These are phyloP conservation scores for Macroglossus sobrinus DNA, from an alignment of 2,113 vertebrate genomes.

Conservation along the genomic window DNA sequence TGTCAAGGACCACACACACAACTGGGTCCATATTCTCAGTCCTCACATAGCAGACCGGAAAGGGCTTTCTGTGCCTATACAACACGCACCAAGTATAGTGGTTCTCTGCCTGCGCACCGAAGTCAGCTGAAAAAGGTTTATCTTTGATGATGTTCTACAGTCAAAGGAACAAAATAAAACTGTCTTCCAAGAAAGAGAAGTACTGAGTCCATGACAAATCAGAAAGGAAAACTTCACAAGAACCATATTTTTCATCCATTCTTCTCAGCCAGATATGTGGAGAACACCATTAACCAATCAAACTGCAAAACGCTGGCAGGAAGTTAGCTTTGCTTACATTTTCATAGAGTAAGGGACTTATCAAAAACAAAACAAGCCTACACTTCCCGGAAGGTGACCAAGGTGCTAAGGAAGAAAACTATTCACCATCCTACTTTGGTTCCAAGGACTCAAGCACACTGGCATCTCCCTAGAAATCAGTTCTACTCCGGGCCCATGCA, in stretches of 20 bases:
- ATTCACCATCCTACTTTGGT: background rate
- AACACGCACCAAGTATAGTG: background rate
- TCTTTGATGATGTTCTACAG: background rate
- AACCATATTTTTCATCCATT: background rate
- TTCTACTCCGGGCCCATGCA: background rate
- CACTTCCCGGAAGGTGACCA: background rate
- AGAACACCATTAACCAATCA: conserved; percentile 20
- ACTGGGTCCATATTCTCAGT: background rate
- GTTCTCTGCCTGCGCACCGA: background rate
- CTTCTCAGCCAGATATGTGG: background rate
- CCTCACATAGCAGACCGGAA: background rate
- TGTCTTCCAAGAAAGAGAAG: background rate
- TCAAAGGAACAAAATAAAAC: conserved; percentile 26
- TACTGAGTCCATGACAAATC: background rate
- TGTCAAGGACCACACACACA: background rate
- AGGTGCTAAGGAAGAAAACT: background rate
- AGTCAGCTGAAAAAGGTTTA: background rate
- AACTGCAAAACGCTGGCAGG: background rate
- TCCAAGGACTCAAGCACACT: background rate
- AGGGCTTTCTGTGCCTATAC: background rate
- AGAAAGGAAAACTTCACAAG: background rate
- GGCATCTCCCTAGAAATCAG: background rate
- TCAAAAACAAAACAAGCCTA: background rate
- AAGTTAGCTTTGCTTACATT: conserved; percentile 20
- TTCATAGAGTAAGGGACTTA: conserved; percentile 4